Evolutionary conservation across 2,113 vertebrate species (phyloP).

Genomic region (Zapus hudsonius): DNA sequence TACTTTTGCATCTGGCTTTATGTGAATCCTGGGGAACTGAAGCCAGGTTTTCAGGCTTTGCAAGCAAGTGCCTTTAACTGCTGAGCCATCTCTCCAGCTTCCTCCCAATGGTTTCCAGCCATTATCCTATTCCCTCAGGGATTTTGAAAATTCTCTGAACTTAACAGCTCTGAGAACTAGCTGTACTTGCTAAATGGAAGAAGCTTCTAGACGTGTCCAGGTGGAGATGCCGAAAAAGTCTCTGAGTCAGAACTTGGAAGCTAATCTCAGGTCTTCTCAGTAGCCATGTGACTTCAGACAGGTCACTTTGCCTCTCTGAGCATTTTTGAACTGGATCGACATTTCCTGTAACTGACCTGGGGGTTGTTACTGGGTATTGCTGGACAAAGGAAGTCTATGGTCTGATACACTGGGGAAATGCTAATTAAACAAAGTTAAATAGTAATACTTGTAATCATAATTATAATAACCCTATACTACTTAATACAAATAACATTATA

Average conservation of each 20-base stretch:
- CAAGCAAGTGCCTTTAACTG: too few species aligned
- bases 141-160: background rate
- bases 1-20: too few species aligned
- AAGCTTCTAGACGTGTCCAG: background rate
- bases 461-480: background rate
- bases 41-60: too few species aligned
- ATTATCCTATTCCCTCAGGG: background rate
- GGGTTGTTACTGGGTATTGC: background rate
- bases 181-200: background rate
- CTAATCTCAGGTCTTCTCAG: background rate
- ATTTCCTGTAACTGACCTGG: background rate
- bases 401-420: background rate
- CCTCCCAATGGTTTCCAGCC: background rate
- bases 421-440: background rate
- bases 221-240: background rate
- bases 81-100: background rate
- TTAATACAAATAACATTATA: background rate
- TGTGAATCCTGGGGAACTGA: too few species aligned
- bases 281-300: background rate
- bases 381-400: background rate
- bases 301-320: background rate
- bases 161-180: background rate
- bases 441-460: background rate
- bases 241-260: background rate
- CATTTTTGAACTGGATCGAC: background rate